phyloP scores from a whole-genome alignment of 2,888 invertebrate genomes.

The Aporophyla lueneburgensis region DNA sequence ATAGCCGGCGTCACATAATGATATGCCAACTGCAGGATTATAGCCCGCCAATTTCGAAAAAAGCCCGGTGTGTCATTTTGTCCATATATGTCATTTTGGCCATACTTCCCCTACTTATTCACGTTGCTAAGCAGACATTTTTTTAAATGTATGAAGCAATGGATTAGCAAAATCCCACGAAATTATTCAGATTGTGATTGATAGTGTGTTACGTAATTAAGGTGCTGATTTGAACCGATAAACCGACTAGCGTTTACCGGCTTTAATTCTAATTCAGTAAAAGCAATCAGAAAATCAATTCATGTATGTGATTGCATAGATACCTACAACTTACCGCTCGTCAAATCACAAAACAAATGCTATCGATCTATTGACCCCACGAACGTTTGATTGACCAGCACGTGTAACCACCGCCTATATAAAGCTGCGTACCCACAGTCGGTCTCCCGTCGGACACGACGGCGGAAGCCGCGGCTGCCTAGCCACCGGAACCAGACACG shows the following conservation, averaged over 20 bases:
- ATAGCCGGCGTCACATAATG: no score
- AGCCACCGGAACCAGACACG: constrained; percentile 73
- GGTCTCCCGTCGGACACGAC: constrained; percentile 43
- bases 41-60: no score
- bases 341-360: background rate
- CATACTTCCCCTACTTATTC: no score
- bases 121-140: no score
- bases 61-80: no score
- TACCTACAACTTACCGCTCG: background rate
- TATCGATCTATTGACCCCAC: background rate
- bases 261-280: background rate
- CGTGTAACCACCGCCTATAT: constrained; percentile 5
- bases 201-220: no score
- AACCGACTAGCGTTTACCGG: background rate
- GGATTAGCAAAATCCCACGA: no score
- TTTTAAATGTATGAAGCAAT: no score
- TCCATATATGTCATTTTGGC: no score
- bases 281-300: background rate
- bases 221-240: no score
- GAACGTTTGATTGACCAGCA: background rate
- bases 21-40: no score
- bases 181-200: no score
- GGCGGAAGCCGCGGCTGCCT: constrained; percentile 74
- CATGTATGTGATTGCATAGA: background rate
- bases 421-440: constrained; percentile 13